Percentiles rank a stretch among this genome's conserved stretches.
Conservation (phyloP, 2,888 invertebrate species). For the Cryptocephalus moraei region DNA sequence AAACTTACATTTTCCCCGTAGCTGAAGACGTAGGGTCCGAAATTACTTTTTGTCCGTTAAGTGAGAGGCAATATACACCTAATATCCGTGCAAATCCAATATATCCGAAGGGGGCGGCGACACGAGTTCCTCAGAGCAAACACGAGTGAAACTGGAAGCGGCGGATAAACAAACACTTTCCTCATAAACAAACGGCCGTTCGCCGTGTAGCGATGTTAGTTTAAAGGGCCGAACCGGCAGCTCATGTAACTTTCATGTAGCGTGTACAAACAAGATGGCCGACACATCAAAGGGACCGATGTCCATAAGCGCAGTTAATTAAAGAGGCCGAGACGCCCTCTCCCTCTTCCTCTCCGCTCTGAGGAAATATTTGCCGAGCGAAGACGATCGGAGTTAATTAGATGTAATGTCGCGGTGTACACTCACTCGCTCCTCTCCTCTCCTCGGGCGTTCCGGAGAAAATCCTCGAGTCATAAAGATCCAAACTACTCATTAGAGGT, state of each 20-base stretch:
- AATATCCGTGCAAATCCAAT: conserved; percentile 10
- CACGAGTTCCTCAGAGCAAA: conserved; percentile 17
- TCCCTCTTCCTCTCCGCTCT: not conserved
- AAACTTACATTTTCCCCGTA: no score
- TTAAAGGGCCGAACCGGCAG: conserved; percentile 27
- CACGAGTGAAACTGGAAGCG: conserved; percentile 6
- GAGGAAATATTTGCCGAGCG: not conserved
- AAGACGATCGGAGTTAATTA: not conserved
- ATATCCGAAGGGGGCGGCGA: conserved; percentile 12
- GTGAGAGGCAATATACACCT: no score
- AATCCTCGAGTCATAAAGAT: no score
- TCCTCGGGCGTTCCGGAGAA: no score
- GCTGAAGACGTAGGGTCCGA: no score
- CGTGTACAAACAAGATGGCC: conserved; percentile 36
- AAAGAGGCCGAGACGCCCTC: conserved; percentile 9
- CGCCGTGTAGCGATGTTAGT: conserved; percentile 25
- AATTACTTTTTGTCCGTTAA: no score
- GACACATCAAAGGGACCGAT: conserved; percentile 36
- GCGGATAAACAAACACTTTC: conserved; percentile 16
- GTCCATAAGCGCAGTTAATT: conserved; percentile 35
- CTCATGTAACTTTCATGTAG: conserved; percentile 40
- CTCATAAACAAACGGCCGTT: conserved; percentile 12
- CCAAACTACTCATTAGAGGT: no score
- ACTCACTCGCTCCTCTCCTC: no score
- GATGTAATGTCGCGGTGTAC: no score